phyloP scores from a whole-genome alignment of 1,140 invertebrate genomes.

The Calosoma granatense region DNA sequence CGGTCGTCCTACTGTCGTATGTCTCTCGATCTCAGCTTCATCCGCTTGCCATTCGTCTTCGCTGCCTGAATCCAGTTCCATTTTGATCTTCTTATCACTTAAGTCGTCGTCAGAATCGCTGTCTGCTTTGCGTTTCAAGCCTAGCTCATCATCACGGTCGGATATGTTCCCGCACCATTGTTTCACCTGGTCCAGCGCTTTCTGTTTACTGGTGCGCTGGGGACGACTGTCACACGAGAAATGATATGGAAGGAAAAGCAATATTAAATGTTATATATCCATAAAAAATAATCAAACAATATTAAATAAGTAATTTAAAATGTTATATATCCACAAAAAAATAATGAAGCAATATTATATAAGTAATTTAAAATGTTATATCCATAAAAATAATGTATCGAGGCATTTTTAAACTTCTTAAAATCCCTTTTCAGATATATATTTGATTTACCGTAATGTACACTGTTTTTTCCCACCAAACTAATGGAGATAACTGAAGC shows the following conservation, averaged over 20 bases:
- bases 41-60: slow-evolving; percentile 4
- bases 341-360: no score
- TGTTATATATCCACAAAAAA: no score
- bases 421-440: no score
- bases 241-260: slow-evolving; percentile 12
- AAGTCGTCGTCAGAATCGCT: slow-evolving; percentile 37
- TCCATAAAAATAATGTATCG: no score
- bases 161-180: slow-evolving; percentile 64
- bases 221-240: slow-evolving; percentile 52
- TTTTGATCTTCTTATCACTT: slow-evolving; percentile 41
- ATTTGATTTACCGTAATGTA: no score
- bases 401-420: no score
- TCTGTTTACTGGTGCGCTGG: slow-evolving; percentile 65
- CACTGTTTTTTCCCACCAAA: no score
- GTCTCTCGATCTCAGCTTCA: neutral
- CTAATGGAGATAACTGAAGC: slow-evolving; percentile 6
- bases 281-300: slow-evolving; percentile 12
- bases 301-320: slow-evolving; percentile 4
- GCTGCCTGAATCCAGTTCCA: slow-evolving; percentile 32
- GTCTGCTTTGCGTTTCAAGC: slow-evolving; percentile 25
- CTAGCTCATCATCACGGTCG: slow-evolving; percentile 40
- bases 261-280: slow-evolving; percentile 10
- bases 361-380: no score
- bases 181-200: slow-evolving; percentile 74
- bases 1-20: neutral